Evolutionary conservation across 2,797 vertebrate species (phyloP), one percentile per base, ranked within the genome.

Genomic region (Malurus splendens): DNA sequence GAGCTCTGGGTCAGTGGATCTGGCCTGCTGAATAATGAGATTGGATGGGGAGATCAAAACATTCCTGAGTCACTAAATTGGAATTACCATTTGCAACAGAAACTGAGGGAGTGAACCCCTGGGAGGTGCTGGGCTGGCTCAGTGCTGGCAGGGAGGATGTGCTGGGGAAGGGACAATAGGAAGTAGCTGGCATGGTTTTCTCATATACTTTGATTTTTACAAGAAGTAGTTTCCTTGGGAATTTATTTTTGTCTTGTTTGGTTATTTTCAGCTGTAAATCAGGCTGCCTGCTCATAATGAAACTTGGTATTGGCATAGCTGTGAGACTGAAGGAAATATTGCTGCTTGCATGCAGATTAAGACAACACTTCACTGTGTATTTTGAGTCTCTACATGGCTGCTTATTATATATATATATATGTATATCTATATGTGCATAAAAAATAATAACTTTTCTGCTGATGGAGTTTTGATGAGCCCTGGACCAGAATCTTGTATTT

Each of bases 1-100:
- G 92, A 89, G 91, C 89, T 86, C 28, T 88, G 90, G 93, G 92
- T 93, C 85, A 93, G 85, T 92, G 79, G 87, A 80, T 90, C 90
- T 95, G 65, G 47, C 65, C 75, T 71, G 61, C 51, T 87, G 82
- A 65, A 80, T 90, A 74, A 93, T 75, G 89, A 76, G 87, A 87
- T 93, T 85, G 93, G 57, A 42, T 42, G 73, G 80, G 47, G 28
- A 91, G 93, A 89, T 91, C 78, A 87, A 90, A 93, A 80, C 76
- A 42, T 85, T 90, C 89, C 92, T n/a, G 42, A 93, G 85, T 91
- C 82, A 82, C 89, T 78, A 41, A 24, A 55, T 77, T 44, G 36
- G 71, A 86, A 68, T 70, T 72, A 32, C 84, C 10, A 6, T 8
- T 66, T 32, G 73, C 11, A 60, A 32, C 33, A 68, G 89, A 47